Conservation (phyloP, 2,888 invertebrate genomes). For the Polietes domitor region DNA sequence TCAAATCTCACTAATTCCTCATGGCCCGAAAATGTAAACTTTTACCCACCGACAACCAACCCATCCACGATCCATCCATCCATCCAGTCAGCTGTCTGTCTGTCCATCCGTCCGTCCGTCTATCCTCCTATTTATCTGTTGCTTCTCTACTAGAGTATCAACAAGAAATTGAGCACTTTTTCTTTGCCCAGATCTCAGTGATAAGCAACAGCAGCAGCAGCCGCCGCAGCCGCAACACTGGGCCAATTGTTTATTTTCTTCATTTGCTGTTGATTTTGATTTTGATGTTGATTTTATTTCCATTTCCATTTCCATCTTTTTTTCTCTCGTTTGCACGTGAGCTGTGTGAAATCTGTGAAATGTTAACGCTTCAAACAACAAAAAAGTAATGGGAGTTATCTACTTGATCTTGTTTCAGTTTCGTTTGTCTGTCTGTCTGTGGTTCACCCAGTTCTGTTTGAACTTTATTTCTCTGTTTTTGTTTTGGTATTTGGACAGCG, state of each 20-base stretch:
- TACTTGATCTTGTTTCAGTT: constrained; percentile 21
- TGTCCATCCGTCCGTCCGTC: constrained; percentile 5
- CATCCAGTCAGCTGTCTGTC: background rate
- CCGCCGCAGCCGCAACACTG: constrained; percentile 31
- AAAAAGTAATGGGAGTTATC: constrained; percentile 42
- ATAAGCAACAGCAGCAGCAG: background rate
- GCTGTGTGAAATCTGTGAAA: constrained; percentile 52
- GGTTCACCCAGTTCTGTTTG: background rate
- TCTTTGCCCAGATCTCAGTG: constrained; percentile 2
- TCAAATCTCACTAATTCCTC: constrained; percentile 53
- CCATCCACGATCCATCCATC: constrained; percentile 5
- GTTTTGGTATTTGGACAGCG: background rate
- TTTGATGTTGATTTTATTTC: constrained; percentile 45
- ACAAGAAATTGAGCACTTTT: constrained; percentile 31
- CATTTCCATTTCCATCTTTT: constrained; percentile 30
- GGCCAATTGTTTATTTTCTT: constrained; percentile 52
- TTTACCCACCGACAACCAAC: constrained; percentile 48
- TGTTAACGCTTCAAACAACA: constrained; percentile 42
- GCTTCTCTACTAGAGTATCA: constrained; percentile 8
- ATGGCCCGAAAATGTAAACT: constrained; percentile 39
- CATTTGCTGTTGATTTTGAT: constrained; percentile 13
- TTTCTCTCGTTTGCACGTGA: constrained; percentile 55
- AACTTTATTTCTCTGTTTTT: constrained; percentile 4
- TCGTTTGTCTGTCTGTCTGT: background rate
- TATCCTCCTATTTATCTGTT: constrained; percentile 28